phyloP scores from a whole-genome alignment of 2,797 vertebrate species.

The Heliangelus exortis region DNA sequence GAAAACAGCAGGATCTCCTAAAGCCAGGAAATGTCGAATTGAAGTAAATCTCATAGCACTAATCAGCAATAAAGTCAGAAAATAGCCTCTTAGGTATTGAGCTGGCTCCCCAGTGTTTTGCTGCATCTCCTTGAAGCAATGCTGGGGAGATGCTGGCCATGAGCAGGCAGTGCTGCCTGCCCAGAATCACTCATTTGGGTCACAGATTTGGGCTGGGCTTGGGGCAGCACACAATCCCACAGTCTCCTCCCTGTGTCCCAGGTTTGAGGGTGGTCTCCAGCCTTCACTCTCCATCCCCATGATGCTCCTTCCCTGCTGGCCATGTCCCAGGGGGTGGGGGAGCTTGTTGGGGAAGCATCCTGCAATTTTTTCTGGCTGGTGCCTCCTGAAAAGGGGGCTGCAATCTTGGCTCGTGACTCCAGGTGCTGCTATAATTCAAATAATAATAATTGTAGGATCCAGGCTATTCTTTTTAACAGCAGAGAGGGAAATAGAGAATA shows the following conservation, averaged over 20 bases:
- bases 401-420: not conserved
- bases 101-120: not conserved
- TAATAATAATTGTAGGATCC: not conserved
- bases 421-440: not conserved
- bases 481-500: not conserved
- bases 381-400: not conserved
- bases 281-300: rapidly evolving
- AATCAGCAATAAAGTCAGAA: not conserved
- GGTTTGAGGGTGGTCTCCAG: not conserved
- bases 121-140: not conserved
- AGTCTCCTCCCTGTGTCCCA: not conserved
- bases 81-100: not conserved
- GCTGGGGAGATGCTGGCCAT: rapidly evolving
- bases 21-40: not conserved
- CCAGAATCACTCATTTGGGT: not conserved
- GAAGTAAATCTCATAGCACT: not conserved
- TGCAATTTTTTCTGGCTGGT: not conserved
- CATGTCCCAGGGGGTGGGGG: not conserved
- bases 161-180: rapidly evolving
- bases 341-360: not conserved
- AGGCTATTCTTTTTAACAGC: not conserved
- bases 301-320: not conserved
- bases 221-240: rapidly evolving
- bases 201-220: not conserved
- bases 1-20: conserved; percentile 20